Conservation (phyloP, 2,113 vertebrate genomes). For the Gasterosteus nipponicus region DNA sequence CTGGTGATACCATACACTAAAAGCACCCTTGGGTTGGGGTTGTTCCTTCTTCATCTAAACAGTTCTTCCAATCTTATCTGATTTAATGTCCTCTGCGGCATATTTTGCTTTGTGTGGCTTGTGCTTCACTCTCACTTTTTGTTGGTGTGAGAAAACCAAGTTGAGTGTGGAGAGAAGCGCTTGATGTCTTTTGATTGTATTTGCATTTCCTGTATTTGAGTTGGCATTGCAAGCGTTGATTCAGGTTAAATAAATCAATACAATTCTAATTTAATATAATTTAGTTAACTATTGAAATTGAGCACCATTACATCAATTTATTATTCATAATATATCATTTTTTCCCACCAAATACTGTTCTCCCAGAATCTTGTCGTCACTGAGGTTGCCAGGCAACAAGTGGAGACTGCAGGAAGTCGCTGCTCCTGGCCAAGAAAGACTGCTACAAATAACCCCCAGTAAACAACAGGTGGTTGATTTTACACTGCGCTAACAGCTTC, state of each 20-base stretch:
- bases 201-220: slow-evolving; percentile 32
- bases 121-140: slow-evolving; percentile 23
- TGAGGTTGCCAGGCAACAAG: slow-evolving; percentile 21
- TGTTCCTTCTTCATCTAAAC: too few species aligned
- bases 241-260: slow-evolving; percentile 28
- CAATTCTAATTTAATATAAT: neutral
- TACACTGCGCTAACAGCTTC: neutral
- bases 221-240: slow-evolving; percentile 16
- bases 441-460: neutral
- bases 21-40: too few species aligned
- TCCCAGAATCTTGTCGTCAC: neutral
- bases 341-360: neutral
- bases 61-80: too few species aligned
- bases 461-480: neutral
- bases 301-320: slow-evolving; percentile 21
- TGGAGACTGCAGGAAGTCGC: neutral
- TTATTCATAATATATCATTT: slow-evolving; percentile 31
- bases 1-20: slow-evolving; percentile 24
- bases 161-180: neutral
- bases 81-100: neutral
- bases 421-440: neutral
- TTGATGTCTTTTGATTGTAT: slow-evolving; percentile 23
- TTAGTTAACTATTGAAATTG: slow-evolving; percentile 26
- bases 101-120: slow-evolving; percentile 22
- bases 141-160: neutral